Conservation (phyloP, 2,797 vertebrate species). For the Fistularia tabacaria region DNA sequence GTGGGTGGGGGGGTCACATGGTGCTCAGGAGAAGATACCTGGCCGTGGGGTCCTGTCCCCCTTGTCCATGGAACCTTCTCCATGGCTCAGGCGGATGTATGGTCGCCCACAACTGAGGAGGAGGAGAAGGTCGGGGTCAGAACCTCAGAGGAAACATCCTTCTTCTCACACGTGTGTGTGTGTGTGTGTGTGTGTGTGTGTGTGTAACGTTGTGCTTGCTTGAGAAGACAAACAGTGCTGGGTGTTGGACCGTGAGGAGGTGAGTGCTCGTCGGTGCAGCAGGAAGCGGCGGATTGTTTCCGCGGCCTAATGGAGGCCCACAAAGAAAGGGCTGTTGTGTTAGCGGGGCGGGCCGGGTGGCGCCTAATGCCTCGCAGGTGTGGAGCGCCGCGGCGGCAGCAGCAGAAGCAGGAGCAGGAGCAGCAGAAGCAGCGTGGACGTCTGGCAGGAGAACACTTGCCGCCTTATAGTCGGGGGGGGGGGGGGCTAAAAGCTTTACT, state of each 20-base stretch:
- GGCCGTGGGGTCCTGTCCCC: constrained; percentile 76
- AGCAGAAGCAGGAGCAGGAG: no score
- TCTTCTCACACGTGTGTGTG: no score
- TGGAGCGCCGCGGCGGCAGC: no score
- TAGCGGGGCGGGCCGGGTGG: constrained; percentile 52
- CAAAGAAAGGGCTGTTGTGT: constrained; percentile 70
- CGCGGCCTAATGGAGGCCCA: constrained; percentile 55
- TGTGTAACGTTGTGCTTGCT: no score
- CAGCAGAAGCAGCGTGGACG: constrained; percentile 73
- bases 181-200: no score
- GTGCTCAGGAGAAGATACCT: constrained; percentile 76
- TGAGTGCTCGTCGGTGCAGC: no score
- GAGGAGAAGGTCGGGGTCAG: constrained; percentile 27
- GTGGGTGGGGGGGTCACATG: background rate
- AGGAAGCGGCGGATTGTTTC: no score
- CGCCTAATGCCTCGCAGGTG: constrained; percentile 73
- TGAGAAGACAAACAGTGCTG: no score
- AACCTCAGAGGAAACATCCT: background rate
- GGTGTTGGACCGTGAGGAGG: no score
- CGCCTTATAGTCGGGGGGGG: constrained; percentile 67
- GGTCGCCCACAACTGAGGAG: constrained; percentile 88
- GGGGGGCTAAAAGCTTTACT: constrained; percentile 61
- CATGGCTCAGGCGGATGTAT: constrained; percentile 79
- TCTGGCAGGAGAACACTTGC: constrained; percentile 66
- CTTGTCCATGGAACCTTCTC: constrained; percentile 78